Conservation (phyloP, 2,888 invertebrate genomes). For the Blomia tropicalis region DNA sequence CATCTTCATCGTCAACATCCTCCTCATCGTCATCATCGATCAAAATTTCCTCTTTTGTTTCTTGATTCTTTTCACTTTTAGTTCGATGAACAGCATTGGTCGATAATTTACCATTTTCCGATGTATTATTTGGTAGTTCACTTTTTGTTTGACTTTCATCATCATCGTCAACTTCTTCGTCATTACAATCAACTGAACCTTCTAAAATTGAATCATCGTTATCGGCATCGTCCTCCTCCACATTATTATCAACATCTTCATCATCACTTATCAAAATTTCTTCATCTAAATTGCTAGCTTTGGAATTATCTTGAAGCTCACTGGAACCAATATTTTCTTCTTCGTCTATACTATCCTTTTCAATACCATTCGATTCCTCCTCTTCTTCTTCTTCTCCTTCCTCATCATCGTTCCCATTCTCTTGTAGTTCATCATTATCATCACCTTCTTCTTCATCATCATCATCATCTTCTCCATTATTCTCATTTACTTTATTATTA, state of each 20-base stretch:
- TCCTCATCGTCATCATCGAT: conserved; percentile 14
- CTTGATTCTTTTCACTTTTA: not conserved
- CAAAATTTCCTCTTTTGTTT: not conserved
- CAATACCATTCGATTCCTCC: conserved; percentile 37
- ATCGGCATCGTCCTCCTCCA: conserved; percentile 1
- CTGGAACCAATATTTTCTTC: not conserved
- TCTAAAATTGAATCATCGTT: not conserved
- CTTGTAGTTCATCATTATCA: conserved; percentile 34
- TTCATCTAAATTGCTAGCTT: not conserved
- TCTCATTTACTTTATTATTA: conserved; percentile 17
- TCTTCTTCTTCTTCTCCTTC: conserved; percentile 30
- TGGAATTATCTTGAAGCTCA: too few relatives aligned
- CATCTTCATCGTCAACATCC: conserved; percentile 15
- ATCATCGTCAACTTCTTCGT: not conserved
- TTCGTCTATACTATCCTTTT: conserved; percentile 8
- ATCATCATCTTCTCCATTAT: conserved; percentile 12
- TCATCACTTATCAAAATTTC: conserved; percentile 17
- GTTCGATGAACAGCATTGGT: not conserved
- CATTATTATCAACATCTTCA: not conserved
- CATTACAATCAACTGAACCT: not conserved
- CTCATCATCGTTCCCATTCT: conserved; percentile 34
- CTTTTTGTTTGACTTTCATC: not conserved
- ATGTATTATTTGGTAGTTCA: not conserved
- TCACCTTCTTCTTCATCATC: conserved; percentile 36
- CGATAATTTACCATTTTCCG: not conserved